These are phyloP conservation scores for Eulemur coronatus DNA, from an alignment of 2,797 vertebrate genomes.

Conservation along the genomic window DNA sequence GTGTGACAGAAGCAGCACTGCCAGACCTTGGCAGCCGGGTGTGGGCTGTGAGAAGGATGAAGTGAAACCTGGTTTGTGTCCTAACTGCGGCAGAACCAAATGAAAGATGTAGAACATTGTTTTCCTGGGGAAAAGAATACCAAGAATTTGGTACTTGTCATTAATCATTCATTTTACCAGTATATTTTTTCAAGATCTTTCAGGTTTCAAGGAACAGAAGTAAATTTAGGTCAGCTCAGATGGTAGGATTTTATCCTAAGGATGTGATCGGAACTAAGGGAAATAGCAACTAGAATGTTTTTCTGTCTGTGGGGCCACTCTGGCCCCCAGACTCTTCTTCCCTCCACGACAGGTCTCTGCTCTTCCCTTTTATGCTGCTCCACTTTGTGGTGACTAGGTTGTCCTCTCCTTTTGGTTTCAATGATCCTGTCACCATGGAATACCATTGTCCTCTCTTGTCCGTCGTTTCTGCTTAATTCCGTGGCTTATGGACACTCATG, in stretches of 20 bases:
- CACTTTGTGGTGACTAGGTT: not conserved
- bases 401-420: not conserved
- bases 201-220: not conserved
- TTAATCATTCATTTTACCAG: not conserved
- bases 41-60: not conserved
- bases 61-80: not conserved
- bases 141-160: not conserved
- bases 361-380: not conserved
- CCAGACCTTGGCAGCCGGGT: not conserved
- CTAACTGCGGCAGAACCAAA: not conserved
- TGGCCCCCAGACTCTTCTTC: not conserved
- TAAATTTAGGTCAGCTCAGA: not conserved
- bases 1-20: not conserved
- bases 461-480: not conserved
- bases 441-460: not conserved
- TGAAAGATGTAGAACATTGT: not conserved
- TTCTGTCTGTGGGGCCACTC: not conserved
- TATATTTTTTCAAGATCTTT: not conserved
- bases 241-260: not conserved
- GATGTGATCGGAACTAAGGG: not conserved
- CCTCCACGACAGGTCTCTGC: not conserved
- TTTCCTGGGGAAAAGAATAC: not conserved
- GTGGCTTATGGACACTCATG: not conserved
- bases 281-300: not conserved
- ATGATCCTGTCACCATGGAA: no score